Percentiles rank a stretch among this genome's conserved stretches.
Evolutionary conservation across 2,888 invertebrate species (phyloP).

Genomic region (Tridacna crocea): DNA sequence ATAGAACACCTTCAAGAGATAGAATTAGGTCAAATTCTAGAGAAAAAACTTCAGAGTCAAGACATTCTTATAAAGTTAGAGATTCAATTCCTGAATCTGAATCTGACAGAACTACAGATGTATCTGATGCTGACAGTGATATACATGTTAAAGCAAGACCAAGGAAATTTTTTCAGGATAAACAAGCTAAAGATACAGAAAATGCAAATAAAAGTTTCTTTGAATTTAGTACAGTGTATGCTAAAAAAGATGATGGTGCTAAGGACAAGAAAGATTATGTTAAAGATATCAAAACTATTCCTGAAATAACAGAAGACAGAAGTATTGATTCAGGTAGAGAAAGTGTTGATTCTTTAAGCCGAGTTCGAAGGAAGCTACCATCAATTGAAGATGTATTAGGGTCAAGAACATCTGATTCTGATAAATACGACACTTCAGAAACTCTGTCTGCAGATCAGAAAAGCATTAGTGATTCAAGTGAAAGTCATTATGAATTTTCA

Average conservation of each 20-base stretch:
- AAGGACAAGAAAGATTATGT: slow-evolving; percentile 7
- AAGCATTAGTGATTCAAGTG: slow-evolving; percentile 15
- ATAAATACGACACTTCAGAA: neutral
- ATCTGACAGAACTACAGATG: slow-evolving; percentile 17
- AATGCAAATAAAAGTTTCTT: slow-evolving; percentile 36
- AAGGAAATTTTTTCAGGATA: slow-evolving; percentile 2
- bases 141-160: slow-evolving; percentile 7
- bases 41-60: slow-evolving; percentile 25
- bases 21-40: slow-evolving; percentile 35
- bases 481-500: slow-evolving; percentile 20
- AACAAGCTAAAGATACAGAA: slow-evolving; percentile 3
- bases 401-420: slow-evolving; percentile 9
- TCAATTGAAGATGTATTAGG: slow-evolving; percentile 62
- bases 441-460: slow-evolving; percentile 1
- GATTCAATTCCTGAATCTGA: slow-evolving; percentile 7
- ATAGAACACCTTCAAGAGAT: slow-evolving; percentile 29
- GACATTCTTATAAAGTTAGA: slow-evolving; percentile 17
- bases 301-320: slow-evolving; percentile 28
- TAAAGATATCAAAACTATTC: slow-evolving; percentile 15
- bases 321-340: slow-evolving; percentile 49
- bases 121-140: slow-evolving; percentile 24
- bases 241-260: slow-evolving; percentile 42
- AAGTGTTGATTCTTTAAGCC: slow-evolving; percentile 46
- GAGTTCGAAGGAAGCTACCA: slow-evolving; percentile 53
- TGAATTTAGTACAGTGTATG: slow-evolving; percentile 59